Evolutionary conservation across 2,888 invertebrate species (phyloP).

Genomic region (Micoletzkya japonica): DNA sequence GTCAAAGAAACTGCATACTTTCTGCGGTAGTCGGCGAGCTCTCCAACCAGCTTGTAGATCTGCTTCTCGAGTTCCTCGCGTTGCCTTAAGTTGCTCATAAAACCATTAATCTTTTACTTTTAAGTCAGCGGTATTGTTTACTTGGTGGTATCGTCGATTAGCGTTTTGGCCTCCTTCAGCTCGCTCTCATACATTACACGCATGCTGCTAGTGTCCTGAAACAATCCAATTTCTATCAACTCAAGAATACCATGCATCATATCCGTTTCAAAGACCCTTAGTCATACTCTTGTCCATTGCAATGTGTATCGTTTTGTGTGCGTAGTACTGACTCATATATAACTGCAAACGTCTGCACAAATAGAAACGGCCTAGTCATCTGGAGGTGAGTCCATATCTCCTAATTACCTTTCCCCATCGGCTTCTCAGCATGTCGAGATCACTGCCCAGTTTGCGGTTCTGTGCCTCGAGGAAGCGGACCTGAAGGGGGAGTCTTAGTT

Average conservation of each 20-base stretch:
- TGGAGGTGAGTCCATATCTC: too few species aligned
- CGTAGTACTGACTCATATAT: not conserved
- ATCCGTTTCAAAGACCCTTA: too few species aligned
- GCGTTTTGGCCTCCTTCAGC: slow-evolving; percentile 37
- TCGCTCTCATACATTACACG: slow-evolving; percentile 48
- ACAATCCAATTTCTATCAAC: not conserved
- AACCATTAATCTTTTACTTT: not conserved
- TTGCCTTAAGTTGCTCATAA: too few species aligned
- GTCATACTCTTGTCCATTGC: too few species aligned
- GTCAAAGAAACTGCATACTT: too few species aligned
- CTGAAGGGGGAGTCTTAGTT: slow-evolving; percentile 6
- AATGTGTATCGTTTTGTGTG: not conserved
- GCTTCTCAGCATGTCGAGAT: slow-evolving; percentile 45
- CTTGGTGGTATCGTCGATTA: slow-evolving; percentile 42
- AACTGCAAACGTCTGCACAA: too few species aligned
- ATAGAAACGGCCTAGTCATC: too few species aligned
- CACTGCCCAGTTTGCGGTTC: slow-evolving; percentile 51
- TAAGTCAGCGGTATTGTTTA: not conserved
- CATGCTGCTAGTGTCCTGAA: slow-evolving; percentile 47
- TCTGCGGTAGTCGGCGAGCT: slow-evolving; percentile 34
- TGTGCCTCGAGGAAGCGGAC: slow-evolving; percentile 60
- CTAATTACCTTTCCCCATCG: slow-evolving; percentile 39
- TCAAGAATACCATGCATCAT: too few species aligned
- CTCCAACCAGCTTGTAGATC: slow-evolving; percentile 31
- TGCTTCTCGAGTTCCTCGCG: slow-evolving; percentile 36